Evolutionary conservation across 2,797 vertebrate species (phyloP), one percentile per base, ranked within the genome.

Genomic region (Tokudaia muenninki): DNA sequence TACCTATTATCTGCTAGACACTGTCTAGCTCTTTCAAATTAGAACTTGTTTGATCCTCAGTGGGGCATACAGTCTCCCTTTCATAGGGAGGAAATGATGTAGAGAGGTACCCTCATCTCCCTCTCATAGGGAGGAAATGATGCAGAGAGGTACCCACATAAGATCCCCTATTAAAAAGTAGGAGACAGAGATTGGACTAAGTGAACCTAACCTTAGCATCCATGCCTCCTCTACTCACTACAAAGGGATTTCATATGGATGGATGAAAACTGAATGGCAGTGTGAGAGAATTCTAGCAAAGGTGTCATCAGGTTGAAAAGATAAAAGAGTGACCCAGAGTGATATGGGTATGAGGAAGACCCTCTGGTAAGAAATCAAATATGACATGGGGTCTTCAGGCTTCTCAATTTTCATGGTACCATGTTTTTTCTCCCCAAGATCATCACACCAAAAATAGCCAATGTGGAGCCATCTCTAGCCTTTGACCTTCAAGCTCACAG

Each of bases 401-500:
- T 81, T 90, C n/a, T 31, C 22, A 41, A 26, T n/a, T n/a, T 87
- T 91, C 70, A 86, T 50, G 52, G n/a, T 75, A 52, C 12, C 6
- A 4, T 70, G 29, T 31, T 34, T 86, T 59, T 31, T 12, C 21
- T 37, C 22, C 3, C 61, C 13, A 50, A 5, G 11, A 29, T 5
- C 21, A 31, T 17, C 10, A 83, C 31, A 70, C 22, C 21, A 16
- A 88, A 88, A 87, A 57, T 12, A 78, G 92, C n/a, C 41, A 86
- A 44, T 34, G 3, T 88, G 80, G 70, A 87, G 88, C 50, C 9
- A 63, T 74, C 92, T 88, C 37, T 11, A 90, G 52, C 10, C 59
- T 75, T 81, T 95, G 67, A 93, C 41, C 80, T 91, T 84, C 52
- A 31, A 81, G 8, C 22, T 93, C 67, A 34, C n/a, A 34, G 11